Conservation (phyloP, 2,113 vertebrate species). For the Nettapus auritus region DNA sequence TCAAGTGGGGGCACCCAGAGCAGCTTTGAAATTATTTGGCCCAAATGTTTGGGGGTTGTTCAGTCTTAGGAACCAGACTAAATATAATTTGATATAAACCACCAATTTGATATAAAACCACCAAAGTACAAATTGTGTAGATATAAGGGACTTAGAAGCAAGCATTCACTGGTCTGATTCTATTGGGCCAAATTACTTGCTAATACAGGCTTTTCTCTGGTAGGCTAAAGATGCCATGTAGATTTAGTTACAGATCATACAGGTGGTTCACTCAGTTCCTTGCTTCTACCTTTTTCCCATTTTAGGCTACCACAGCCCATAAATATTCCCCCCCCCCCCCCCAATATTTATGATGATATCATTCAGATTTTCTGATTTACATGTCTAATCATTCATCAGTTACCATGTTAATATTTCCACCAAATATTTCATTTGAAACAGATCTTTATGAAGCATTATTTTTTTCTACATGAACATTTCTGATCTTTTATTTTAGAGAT, state of each 20-base stretch:
- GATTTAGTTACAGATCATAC: neutral
- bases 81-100: neutral
- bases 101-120: neutral
- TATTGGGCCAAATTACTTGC: neutral
- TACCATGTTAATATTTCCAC: neutral
- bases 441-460: neutral
- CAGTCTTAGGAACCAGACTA: neutral
- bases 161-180: neutral
- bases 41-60: neutral
- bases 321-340: rapidly evolving
- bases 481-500: neutral
- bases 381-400: neutral
- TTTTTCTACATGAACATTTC: neutral
- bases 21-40: neutral
- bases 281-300: neutral
- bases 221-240: neutral
- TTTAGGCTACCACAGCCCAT: neutral
- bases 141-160: neutral
- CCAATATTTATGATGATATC: neutral
- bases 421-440: neutral
- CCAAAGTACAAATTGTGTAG: neutral
- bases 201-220: neutral
- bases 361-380: neutral
- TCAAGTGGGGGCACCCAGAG: neutral
- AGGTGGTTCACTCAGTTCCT: rapidly evolving